Conservation (phyloP, 23 tunicate genomes). For the Botrylloides violaceus region DNA sequence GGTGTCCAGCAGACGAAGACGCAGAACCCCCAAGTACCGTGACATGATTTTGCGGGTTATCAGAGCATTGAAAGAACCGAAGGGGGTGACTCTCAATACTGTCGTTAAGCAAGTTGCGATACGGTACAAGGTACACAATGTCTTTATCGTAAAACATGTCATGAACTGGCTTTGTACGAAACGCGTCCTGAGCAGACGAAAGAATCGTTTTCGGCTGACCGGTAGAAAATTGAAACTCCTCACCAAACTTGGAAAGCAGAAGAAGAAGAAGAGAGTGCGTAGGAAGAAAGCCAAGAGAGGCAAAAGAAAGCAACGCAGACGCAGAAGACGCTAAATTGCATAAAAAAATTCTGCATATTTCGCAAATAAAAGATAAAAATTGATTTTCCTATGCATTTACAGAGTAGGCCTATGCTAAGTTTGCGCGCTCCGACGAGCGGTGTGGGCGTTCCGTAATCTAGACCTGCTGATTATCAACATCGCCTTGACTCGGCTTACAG, state of each 20-base stretch:
- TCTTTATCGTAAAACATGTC: constrained; percentile 60
- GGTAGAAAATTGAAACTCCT: constrained; percentile 42
- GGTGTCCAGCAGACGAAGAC: neutral
- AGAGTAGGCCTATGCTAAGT: no score
- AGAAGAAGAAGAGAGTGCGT: neutral
- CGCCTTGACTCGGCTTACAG: no score
- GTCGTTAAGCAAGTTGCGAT: constrained; percentile 45
- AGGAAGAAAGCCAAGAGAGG: neutral
- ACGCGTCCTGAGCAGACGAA: constrained; percentile 27
- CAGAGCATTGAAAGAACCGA: constrained; percentile 37
- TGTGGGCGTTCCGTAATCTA: no score
- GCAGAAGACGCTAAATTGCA: constrained; percentile 16
- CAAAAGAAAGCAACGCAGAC: neutral
- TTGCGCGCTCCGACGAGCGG: no score
- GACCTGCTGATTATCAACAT: no score
- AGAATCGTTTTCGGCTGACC: constrained; percentile 32
- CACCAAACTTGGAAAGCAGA: neutral
- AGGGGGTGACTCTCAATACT: constrained; percentile 31
- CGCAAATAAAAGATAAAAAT: no score
- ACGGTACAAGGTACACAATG: constrained; percentile 46
- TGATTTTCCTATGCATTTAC: no score
- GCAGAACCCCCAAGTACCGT: constrained; percentile 56
- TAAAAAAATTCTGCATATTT: no score
- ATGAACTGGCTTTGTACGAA: constrained; percentile 49
- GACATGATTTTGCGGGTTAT: constrained; percentile 58